Conservation (phyloP, 2,888 invertebrate genomes). For the Coecobrya sp. region DNA sequence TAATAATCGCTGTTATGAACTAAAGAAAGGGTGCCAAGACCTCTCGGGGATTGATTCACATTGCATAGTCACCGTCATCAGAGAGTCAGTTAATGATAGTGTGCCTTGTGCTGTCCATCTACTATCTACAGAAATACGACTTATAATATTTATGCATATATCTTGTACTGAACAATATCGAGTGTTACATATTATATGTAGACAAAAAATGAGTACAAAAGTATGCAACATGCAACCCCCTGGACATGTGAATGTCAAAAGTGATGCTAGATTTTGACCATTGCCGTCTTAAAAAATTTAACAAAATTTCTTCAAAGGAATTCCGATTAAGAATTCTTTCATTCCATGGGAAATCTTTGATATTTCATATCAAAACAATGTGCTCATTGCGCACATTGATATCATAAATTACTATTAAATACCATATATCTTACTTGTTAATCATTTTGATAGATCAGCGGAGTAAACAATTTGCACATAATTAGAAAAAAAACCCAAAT, state of each 20-base stretch:
- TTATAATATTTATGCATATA: not conserved
- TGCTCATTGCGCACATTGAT: not conserved
- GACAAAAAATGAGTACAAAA: constrained; percentile 3
- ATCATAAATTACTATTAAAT: not conserved
- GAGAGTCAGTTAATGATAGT: not conserved
- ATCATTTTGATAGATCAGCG: not conserved
- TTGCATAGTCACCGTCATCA: constrained; percentile 55
- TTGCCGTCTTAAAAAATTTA: constrained; percentile 28
- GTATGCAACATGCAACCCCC: constrained; percentile 78
- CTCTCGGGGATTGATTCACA: constrained; percentile 80
- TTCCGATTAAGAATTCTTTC: constrained; percentile 62
- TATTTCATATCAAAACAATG: constrained; percentile 17
- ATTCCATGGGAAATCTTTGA: constrained; percentile 59
- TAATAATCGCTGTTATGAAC: constrained; percentile 76
- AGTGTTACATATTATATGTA: not conserved
- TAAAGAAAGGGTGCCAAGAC: constrained; percentile 77
- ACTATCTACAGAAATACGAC: not conserved
- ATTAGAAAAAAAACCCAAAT: not conserved
- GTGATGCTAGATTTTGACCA: constrained; percentile 57
- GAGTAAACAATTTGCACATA: not conserved
- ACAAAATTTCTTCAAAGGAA: constrained; percentile 54
- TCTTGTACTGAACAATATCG: not conserved
- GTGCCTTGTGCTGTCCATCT: not conserved
- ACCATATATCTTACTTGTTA: not conserved
- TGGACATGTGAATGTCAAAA: constrained; percentile 70